These are phyloP conservation scores for Limenitis camilla DNA, from an alignment of 2,888 invertebrate species.

Conservation along the genomic window DNA sequence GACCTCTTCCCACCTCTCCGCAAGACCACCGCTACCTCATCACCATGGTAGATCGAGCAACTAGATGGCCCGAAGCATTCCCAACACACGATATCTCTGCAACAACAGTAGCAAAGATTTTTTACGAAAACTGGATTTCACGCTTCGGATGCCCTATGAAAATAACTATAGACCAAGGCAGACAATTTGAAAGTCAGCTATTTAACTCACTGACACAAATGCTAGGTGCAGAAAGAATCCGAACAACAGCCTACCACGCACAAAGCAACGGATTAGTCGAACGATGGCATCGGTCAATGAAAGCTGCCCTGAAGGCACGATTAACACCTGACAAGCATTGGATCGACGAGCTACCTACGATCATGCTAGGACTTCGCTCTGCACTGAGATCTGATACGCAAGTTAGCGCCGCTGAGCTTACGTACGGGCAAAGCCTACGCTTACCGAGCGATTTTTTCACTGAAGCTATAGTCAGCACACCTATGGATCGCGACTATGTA, in stretches of 20 bases:
- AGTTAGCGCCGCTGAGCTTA: constrained; percentile 23
- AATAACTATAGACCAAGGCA: constrained; percentile 23
- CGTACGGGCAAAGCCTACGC: constrained; percentile 1
- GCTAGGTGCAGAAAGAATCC: constrained; percentile 20
- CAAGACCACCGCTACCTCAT: constrained; percentile 16
- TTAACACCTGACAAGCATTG: constrained; percentile 12
- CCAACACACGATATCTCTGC: constrained; percentile 29
- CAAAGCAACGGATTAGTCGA: constrained; percentile 20
- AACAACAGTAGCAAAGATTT: constrained; percentile 2
- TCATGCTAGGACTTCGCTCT: not conserved
- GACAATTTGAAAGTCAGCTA: constrained; percentile 21
- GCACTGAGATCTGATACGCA: not conserved
- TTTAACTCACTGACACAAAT: constrained; percentile 15
- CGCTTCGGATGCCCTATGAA: constrained; percentile 23
- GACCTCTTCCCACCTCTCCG: constrained; percentile 11
- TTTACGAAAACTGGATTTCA: not conserved
- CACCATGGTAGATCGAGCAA: constrained; percentile 25
- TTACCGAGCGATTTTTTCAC: not conserved
- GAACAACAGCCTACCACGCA: constrained; percentile 25
- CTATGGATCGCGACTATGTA: constrained; percentile 19
- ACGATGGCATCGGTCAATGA: constrained; percentile 19
- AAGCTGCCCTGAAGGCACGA: constrained; percentile 13
- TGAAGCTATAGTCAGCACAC: not conserved
- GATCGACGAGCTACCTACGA: constrained; percentile 28
- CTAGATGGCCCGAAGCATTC: constrained; percentile 32